A percentile compares a stretch with the other conserved stretches of the same genome.
Evolutionary conservation across 2,113 vertebrate species (phyloP).

Genomic region (Halcyon malimbica): DNA sequence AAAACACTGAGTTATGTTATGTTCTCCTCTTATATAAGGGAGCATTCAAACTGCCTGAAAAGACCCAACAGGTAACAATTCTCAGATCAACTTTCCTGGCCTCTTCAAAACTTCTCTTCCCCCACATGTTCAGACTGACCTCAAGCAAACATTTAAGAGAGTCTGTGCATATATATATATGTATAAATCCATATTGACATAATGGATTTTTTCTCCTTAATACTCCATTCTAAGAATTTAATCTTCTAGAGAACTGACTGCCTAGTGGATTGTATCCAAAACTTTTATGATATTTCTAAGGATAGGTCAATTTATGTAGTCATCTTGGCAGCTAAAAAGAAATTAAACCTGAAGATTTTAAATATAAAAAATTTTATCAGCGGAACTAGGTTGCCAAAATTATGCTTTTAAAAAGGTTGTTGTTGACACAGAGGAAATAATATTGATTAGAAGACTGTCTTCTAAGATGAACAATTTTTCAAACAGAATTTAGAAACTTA

Average conservation of each 20-base stretch:
- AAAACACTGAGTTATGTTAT: neutral
- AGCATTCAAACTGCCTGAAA: neutral
- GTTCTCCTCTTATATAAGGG: neutral
- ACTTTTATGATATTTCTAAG: neutral
- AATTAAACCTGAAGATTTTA: neutral
- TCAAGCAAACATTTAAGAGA: neutral
- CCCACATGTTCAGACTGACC: neutral
- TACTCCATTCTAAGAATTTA: neutral
- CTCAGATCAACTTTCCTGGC: neutral
- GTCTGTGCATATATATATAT: accelerated
- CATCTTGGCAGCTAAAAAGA: slow-evolving; percentile 14
- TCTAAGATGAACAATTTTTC: slow-evolving; percentile 68
- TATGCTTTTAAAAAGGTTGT: slow-evolving; percentile 22
- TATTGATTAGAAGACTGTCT: slow-evolving; percentile 66
- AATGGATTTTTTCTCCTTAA: neutral
- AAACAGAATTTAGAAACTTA: slow-evolving; percentile 78
- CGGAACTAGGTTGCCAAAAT: neutral
- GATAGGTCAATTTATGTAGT: neutral
- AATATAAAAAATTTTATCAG: neutral
- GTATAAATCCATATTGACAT: neutral
- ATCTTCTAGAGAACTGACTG: neutral
- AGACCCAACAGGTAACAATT: neutral
- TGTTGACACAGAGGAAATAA: slow-evolving; percentile 46
- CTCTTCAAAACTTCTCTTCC: neutral
- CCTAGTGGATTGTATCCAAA: neutral